These are phyloP conservation scores for Mycetomoellerius zeteki DNA, from an alignment of 1,140 invertebrate species.

Conservation along the genomic window DNA sequence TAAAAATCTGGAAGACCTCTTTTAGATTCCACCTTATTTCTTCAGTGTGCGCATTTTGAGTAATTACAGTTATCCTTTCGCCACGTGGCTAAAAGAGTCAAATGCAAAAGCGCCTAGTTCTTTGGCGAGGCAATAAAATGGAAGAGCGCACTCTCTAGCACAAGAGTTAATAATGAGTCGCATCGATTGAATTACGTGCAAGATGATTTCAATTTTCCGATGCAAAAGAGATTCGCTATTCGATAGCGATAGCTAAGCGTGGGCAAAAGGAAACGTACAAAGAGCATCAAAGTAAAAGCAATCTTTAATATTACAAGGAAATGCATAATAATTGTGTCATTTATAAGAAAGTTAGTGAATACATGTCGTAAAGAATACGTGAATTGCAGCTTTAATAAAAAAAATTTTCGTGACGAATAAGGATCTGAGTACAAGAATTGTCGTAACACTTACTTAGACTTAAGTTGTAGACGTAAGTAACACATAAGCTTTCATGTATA, in stretches of 20 bases:
- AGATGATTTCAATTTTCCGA: conserved; percentile 47
- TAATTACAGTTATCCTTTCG: not conserved
- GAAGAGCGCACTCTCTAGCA: conserved; percentile 13
- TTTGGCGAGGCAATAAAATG: conserved; percentile 47
- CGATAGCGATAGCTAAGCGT: not conserved
- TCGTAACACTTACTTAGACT: too few relatives aligned
- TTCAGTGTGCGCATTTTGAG: not conserved
- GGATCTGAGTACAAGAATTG: too few relatives aligned
- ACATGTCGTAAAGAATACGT: not conserved
- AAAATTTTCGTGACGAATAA: not conserved
- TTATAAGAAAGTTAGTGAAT: not conserved
- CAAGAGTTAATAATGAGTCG: conserved; percentile 29
- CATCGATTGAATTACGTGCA: conserved; percentile 43
- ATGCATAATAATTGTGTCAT: not conserved
- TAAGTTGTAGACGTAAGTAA: too few relatives aligned
- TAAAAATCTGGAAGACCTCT: not conserved
- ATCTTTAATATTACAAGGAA: conserved; percentile 1
- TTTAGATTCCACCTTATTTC: not conserved
- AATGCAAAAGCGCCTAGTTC: not conserved
- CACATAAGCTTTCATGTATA: too few relatives aligned
- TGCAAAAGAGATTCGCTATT: conserved; percentile 27
- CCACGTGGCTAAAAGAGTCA: conserved; percentile 11
- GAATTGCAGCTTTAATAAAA: not conserved
- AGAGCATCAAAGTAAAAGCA: not conserved
- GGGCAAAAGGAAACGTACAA: not conserved